Evolutionary conservation across 2,888 invertebrate genomes (phyloP), one percentile per base, ranked within the genome.

Genomic region (Lissonota sp.): DNA sequence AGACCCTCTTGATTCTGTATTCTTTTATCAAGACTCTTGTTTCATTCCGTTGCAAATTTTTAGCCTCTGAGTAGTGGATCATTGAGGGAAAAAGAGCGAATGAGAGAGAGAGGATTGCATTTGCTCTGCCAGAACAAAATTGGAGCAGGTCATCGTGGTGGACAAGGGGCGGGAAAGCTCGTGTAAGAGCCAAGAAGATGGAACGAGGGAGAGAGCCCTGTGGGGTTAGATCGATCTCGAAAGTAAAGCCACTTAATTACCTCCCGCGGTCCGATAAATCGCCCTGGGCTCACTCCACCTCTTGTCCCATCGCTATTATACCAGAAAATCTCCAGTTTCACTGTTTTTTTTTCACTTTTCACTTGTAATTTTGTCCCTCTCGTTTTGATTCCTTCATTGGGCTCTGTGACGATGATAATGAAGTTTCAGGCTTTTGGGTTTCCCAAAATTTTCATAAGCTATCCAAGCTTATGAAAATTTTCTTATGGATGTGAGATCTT

Each of bases 191-290:
- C 40, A 8, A 69, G 26, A 60, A 14, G 60, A 37, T 26, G 58
- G 44, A 39, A 16, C 40, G 46, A 39, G 26, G 37, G 64, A 64
- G 71, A 53, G 49, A 14, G 26, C 46, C n/a, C 49, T 49, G 10
- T 51, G 42, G 42, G 26, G 62, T 53, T 10, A 46, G 71, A 72
- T 80, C 76, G 72, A 76, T 80, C 55, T 66, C 55, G 49, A 60
- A 49, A 75, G 71, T 71, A 57, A 57, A 80, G 55, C 71, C 71
- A 80, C 76, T 80, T 80, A 63, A 76, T 76, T 80, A 63, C 67
- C 67, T 71, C 70, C 55, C 39, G 60, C 53, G 58, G 53, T 46
- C 16, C 74, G 74, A 79, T 79, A 79, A 79, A 79, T 75, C 66
- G 74, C 44, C 40, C 7, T 7, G 70, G 46, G 46, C 49, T 46